phyloP scores from a whole-genome alignment of 2,113 vertebrate genomes.

The Drymodes brunneopygia region DNA sequence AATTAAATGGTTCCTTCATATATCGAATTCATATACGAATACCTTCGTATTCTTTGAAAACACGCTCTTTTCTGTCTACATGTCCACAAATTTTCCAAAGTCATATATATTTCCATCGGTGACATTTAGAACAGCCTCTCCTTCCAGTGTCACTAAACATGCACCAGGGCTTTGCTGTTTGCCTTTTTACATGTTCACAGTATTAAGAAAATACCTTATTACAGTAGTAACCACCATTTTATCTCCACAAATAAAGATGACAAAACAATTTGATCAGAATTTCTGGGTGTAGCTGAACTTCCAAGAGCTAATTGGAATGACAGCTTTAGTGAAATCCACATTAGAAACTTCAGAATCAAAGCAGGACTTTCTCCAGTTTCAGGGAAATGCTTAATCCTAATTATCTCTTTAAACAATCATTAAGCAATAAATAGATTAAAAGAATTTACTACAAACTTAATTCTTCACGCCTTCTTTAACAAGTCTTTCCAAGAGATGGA shows the following conservation, averaged over 20 bases:
- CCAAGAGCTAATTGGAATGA: background rate
- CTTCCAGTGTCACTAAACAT: background rate
- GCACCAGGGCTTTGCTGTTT: background rate
- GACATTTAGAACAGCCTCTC: background rate
- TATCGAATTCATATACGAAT: no score
- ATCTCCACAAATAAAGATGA: background rate
- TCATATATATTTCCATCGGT: rapidly evolving
- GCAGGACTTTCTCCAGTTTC: background rate
- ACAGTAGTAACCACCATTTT: background rate
- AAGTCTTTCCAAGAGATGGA: background rate
- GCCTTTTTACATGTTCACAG: background rate
- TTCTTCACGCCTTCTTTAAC: background rate
- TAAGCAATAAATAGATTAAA: conserved; percentile 12
- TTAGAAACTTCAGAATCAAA: background rate
- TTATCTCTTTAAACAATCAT: background rate
- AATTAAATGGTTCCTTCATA: rapidly evolving
- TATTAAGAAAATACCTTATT: background rate
- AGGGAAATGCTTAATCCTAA: background rate
- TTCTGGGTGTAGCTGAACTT: background rate
- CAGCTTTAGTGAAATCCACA: background rate
- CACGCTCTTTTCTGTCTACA: background rate
- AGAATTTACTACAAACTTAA: background rate
- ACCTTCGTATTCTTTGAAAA: background rate
- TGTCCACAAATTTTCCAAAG: background rate
- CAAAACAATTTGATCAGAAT: background rate